These are phyloP conservation scores for Stramonita haemastoma DNA, from an alignment of 2,888 invertebrate species.

Conservation along the genomic window DNA sequence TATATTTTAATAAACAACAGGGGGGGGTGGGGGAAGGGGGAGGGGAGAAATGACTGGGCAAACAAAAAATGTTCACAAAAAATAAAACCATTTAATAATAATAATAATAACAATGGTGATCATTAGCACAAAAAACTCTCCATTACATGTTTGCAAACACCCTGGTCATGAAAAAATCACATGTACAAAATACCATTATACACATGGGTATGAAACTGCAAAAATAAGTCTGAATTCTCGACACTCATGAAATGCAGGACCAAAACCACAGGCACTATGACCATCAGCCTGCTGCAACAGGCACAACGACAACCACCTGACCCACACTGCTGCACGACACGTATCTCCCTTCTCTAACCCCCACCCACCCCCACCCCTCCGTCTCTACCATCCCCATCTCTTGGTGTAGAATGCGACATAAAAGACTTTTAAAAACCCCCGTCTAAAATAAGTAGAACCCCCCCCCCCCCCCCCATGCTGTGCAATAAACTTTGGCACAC, in stretches of 20 bases:
- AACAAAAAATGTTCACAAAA: neutral
- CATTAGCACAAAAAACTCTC: slow-evolving; percentile 10
- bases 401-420: neutral
- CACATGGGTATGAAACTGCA: slow-evolving; percentile 23
- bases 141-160: slow-evolving; percentile 22
- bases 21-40: neutral
- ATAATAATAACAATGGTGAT: slow-evolving; percentile 9
- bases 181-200: slow-evolving; percentile 20
- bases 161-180: slow-evolving; percentile 40
- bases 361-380: too few relatives aligned
- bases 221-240: slow-evolving; percentile 12
- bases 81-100: too few relatives aligned
- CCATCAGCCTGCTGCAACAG: neutral
- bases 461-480: neutral
- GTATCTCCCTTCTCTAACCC: too few relatives aligned
- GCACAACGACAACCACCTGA: neutral
- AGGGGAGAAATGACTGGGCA: neutral
- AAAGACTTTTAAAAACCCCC: too few relatives aligned
- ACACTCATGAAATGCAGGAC: neutral
- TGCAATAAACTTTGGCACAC: neutral
- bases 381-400: too few relatives aligned
- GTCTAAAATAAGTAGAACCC: neutral
- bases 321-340: neutral
- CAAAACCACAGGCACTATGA: neutral
- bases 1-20: neutral